Evolutionary conservation across 2,888 invertebrate species (phyloP).

Genomic region (Cheilosia urbana): DNA sequence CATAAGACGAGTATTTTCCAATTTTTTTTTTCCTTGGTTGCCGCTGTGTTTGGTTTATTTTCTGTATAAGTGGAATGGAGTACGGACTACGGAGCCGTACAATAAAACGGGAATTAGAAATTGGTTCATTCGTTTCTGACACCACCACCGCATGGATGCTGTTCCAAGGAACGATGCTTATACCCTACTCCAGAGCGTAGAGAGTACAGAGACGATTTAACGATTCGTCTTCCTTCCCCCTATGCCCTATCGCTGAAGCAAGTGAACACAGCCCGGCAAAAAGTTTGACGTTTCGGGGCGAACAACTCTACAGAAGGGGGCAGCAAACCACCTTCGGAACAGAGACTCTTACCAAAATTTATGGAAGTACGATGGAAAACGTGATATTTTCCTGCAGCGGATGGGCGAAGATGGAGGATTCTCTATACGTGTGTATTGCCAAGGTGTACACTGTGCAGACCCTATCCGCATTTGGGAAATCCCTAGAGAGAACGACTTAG

Average conservation of each 20-base stretch:
- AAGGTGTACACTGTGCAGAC: slow-evolving; percentile 25
- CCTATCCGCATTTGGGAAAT: slow-evolving; percentile 51
- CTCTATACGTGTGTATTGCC: slow-evolving; percentile 3
- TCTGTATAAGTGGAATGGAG: slow-evolving; percentile 46
- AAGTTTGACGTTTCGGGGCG: slow-evolving; percentile 52
- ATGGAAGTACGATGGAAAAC: slow-evolving; percentile 54
- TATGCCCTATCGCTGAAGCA: not conserved
- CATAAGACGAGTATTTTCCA: slow-evolving; percentile 32
- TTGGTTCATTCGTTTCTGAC: slow-evolving; percentile 73
- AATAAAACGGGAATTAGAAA: slow-evolving; percentile 74
- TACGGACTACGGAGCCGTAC: slow-evolving; percentile 35
- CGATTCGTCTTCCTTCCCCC: slow-evolving; percentile 42
- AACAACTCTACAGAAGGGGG: slow-evolving; percentile 3
- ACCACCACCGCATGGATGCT: slow-evolving; percentile 44
- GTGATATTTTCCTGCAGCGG: slow-evolving; percentile 51
- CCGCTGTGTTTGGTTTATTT: slow-evolving; percentile 32
- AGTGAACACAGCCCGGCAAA: slow-evolving; percentile 18
- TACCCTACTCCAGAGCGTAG: slow-evolving; percentile 10
- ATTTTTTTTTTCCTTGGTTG: slow-evolving; percentile 6
- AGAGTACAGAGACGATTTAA: slow-evolving; percentile 25
- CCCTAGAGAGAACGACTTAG: slow-evolving; percentile 44
- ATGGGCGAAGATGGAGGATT: slow-evolving; percentile 10
- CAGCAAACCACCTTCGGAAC: slow-evolving; percentile 8
- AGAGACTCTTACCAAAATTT: slow-evolving; percentile 57
- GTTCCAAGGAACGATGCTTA: slow-evolving; percentile 40